Evolutionary conservation across 2,113 vertebrate genomes (phyloP).

Genomic region (Ceyx cyanopectus): DNA sequence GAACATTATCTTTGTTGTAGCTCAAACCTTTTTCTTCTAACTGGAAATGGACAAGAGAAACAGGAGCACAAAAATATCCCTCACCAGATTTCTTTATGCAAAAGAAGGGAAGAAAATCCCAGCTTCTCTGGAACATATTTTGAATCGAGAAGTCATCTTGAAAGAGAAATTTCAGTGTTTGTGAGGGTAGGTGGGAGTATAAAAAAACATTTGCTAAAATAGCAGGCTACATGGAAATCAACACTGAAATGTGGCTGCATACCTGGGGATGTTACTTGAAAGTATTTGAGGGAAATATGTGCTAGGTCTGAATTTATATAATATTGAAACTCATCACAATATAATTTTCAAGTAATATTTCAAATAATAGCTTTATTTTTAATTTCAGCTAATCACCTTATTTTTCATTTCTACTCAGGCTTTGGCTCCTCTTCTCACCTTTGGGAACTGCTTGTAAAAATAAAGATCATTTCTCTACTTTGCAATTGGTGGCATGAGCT

Average conservation of each 20-base stretch:
- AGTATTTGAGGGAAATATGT: background rate
- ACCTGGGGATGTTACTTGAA: background rate
- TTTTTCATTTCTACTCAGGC: background rate
- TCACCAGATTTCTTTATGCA: background rate
- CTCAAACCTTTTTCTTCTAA: background rate
- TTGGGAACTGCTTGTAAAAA: background rate
- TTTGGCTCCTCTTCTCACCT: background rate
- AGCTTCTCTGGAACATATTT: constrained; percentile 2
- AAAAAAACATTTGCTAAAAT: constrained; percentile 42
- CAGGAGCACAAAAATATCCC: background rate
- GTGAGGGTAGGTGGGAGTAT: constrained; percentile 8
- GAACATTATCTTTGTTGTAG: background rate
- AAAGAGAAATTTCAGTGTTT: constrained; percentile 39
- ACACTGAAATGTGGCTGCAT: background rate
- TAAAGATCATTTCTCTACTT: background rate
- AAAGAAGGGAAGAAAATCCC: background rate
- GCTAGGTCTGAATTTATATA: background rate
- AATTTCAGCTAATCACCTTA: background rate
- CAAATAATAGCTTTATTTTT: background rate
- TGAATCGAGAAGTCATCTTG: constrained; percentile 43
- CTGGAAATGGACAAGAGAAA: background rate
- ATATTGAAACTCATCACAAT: background rate
- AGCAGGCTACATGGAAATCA: constrained; percentile 22
- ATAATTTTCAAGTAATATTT: background rate
- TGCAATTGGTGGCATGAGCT: background rate